Percentiles rank a stretch among this genome's conserved stretches.
These are phyloP conservation scores for Narcine bancroftii DNA, from an alignment of 2,113 vertebrate genomes.

Conservation along the genomic window DNA sequence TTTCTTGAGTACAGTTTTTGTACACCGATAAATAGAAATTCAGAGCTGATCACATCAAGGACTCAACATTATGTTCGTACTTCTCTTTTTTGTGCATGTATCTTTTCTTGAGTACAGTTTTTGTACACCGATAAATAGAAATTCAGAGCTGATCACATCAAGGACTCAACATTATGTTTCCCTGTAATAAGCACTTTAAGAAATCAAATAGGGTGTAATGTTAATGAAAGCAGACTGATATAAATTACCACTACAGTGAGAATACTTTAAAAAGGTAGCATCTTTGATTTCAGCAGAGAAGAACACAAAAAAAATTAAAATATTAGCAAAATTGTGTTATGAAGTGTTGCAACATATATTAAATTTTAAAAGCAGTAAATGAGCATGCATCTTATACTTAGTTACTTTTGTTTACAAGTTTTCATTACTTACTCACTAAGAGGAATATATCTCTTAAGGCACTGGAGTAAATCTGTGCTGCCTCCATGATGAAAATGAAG, in stretches of 20 bases:
- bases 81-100: too few relatives aligned
- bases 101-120: too few relatives aligned
- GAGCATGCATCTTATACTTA: neutral
- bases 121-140: too few relatives aligned
- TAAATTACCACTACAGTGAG: neutral
- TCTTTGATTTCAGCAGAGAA: neutral
- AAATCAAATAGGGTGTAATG: neutral
- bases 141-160: too few relatives aligned
- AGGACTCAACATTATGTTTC: neutral
- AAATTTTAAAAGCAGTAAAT: neutral
- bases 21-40: too few relatives aligned
- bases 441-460: slow-evolving; percentile 70
- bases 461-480: slow-evolving; percentile 72
- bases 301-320: neutral
- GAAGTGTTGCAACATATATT: neutral
- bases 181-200: neutral
- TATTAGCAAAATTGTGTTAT: slow-evolving; percentile 38
- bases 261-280: neutral
- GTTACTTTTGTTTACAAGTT: neutral
- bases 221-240: neutral
- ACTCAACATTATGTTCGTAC: too few relatives aligned
- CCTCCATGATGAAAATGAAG: slow-evolving; percentile 93
- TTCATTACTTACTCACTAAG: slow-evolving; percentile 76
- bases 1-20: too few relatives aligned
- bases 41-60: too few relatives aligned